A percentile compares a stretch with the other conserved stretches of the same genome.
phyloP scores from a whole-genome alignment of 1,140 invertebrate species.

The Popillia japonica region DNA sequence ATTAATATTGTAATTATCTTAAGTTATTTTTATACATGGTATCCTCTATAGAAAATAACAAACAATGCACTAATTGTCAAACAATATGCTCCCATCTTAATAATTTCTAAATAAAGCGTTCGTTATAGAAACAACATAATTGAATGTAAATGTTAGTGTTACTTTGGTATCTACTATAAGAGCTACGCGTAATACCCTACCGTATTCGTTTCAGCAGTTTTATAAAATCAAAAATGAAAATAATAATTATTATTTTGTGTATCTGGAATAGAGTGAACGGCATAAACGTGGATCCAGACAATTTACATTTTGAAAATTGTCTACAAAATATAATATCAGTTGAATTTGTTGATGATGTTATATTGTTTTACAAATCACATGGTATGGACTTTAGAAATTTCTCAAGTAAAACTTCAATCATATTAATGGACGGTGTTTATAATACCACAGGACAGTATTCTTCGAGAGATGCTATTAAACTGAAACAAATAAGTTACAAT shows the following conservation, averaged over 20 bases:
- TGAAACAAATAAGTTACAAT: conserved; percentile 26
- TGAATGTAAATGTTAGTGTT: not conserved
- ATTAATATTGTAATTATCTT: no score
- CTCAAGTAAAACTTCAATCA: conserved; percentile 1
- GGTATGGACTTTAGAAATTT: conserved; percentile 16
- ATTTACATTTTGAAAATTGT: conserved; percentile 17
- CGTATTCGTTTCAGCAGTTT: not conserved
- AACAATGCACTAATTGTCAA: no score
- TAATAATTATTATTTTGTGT: not conserved
- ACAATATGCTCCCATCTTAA: no score
- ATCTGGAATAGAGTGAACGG: not conserved
- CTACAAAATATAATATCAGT: conserved; percentile 26
- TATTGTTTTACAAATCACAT: conserved; percentile 19
- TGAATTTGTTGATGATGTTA: conserved; percentile 29
- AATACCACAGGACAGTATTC: no score
- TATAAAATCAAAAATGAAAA: not conserved
- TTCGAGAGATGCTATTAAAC: not conserved
- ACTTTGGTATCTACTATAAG: not conserved
- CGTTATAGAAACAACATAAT: not conserved
- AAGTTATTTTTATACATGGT: no score
- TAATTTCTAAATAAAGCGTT: not conserved
- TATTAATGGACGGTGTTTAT: not conserved
- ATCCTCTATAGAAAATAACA: no score
- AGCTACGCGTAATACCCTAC: not conserved
- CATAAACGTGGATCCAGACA: not conserved